Evolutionary conservation across 2,797 vertebrate species (phyloP), one percentile per base, ranked within the genome.

Genomic region (Clamator glandarius): DNA sequence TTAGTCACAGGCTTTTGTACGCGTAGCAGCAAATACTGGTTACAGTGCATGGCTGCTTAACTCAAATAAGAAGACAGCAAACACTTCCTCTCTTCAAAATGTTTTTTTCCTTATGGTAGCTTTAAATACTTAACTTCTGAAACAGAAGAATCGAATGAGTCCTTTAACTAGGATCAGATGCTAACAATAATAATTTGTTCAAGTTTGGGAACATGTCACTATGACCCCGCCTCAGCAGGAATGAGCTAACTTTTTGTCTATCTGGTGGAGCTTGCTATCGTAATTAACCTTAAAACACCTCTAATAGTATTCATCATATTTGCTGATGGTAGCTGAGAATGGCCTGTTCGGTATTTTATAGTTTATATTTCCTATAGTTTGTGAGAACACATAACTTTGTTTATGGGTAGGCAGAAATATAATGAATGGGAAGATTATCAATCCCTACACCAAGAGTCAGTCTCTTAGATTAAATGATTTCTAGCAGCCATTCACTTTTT

Each of bases 121-220:
- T 97, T 93, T 95, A 86, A 95, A 57, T 55, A 54, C 29, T 57
- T 78, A 64, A 29, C 46, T 51, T 86, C 84, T 82, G 63, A 89
- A 91, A 52, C 2, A 78, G 52, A 85, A 72, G 52, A 84, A 52
- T 61, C 36, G 78, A 33, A 16, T 2, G 1, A 72, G 25, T 84
- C 73, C 33, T 87, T 83, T 80, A 84, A 83, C 50, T 50, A 55
- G 57, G 28, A 78, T 76, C 20, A 36, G n/a, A 76, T 39, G 48
- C 42, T 82, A 67, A 89, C 66, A 72, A 5, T 18, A 39, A 44
- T 64, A 62, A 41, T 54, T n/a, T 48, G 18, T 67, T 6, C 41
- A 86, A 75, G 50, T 42, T 86, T 8, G 12, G 57, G 26, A 69
- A 69, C 46, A 15, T 18, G 33, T 72, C 54, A 20, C 1, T 69